phyloP scores from a whole-genome alignment of 2,888 invertebrate species.

The Cheilosia vulpina region DNA sequence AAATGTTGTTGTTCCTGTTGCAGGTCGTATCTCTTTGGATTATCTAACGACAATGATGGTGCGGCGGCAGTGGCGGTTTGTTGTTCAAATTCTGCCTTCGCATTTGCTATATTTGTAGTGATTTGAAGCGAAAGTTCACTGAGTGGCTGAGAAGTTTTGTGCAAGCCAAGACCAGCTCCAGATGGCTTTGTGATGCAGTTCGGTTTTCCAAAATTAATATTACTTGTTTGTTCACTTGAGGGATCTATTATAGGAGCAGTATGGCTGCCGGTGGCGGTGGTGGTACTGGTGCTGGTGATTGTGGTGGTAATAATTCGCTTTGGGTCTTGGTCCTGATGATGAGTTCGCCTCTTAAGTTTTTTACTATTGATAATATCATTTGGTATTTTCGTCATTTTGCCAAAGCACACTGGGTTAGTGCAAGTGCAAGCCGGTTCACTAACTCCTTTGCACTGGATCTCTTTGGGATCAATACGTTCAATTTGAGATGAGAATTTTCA shows the following conservation, averaged over 20 bases:
- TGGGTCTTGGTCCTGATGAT: constrained; percentile 44
- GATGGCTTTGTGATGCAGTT: constrained; percentile 63
- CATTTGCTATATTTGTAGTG: constrained; percentile 53
- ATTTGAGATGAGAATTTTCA: constrained; percentile 35
- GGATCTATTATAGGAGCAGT: constrained; percentile 57
- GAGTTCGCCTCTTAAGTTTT: constrained; percentile 67
- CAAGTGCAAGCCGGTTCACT: neutral
- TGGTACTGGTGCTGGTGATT: constrained; percentile 31
- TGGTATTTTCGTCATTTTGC: constrained; percentile 69
- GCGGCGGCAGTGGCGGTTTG: constrained; percentile 31
- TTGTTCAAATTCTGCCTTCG: constrained; percentile 52
- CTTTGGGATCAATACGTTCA: constrained; percentile 42
- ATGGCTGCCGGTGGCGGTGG: constrained; percentile 1
- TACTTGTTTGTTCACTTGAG: constrained; percentile 71
- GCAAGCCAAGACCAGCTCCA: constrained; percentile 36
- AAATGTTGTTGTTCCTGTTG: constrained; percentile 30
- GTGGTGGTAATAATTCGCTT: constrained; percentile 2
- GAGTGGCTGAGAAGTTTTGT: constrained; percentile 60
- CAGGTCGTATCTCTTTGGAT: constrained; percentile 53
- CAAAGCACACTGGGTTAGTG: constrained; percentile 42
- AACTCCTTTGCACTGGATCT: neutral
- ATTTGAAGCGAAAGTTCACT: constrained; percentile 63
- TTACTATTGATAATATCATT: constrained; percentile 69
- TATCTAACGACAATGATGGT: constrained; percentile 29
- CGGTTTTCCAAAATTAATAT: constrained; percentile 68